Evolutionary conservation across 2,113 vertebrate species (phyloP).

Genomic region (Cinclus cinclus): DNA sequence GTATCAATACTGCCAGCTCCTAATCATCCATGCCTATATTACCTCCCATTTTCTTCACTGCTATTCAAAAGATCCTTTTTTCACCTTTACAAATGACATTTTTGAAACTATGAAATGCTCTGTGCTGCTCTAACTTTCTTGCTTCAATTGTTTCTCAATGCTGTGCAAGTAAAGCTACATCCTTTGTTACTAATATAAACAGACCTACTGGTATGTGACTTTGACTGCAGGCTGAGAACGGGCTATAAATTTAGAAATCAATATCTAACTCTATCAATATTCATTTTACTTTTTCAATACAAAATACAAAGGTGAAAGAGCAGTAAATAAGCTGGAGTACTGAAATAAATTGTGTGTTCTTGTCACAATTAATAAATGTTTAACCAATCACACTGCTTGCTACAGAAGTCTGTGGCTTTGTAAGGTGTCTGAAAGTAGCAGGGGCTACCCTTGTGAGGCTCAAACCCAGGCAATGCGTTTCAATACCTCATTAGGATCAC

Average conservation of each 20-base stretch:
- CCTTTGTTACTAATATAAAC: constrained; percentile 56
- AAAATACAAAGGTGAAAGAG: constrained; percentile 82
- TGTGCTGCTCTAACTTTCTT: constrained; percentile 56
- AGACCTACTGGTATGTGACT: constrained; percentile 74
- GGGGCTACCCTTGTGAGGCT: constrained; percentile 19
- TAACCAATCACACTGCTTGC: constrained; percentile 66
- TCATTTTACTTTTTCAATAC: constrained; percentile 83
- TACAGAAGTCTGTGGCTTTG: constrained; percentile 48
- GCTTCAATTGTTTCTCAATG: constrained; percentile 65
- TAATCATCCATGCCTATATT: not conserved
- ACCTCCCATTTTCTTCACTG: constrained; percentile 31
- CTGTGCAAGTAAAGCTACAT: constrained; percentile 68
- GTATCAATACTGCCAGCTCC: not conserved
- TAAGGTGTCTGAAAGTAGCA: constrained; percentile 29
- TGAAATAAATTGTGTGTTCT: constrained; percentile 81
- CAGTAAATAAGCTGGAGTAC: constrained; percentile 79
- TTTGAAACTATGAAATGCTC: constrained; percentile 65
- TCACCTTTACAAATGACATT: constrained; percentile 71
- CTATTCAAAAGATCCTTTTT: constrained; percentile 29
- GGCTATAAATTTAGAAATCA: constrained; percentile 81
- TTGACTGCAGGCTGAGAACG: constrained; percentile 75
- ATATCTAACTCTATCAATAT: constrained; percentile 84
- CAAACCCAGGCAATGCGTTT: not conserved
- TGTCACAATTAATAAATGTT: constrained; percentile 84
- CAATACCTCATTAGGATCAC: not conserved